Percentiles rank a stretch among this genome's conserved stretches.
These are phyloP conservation scores for Eupithecia insigniata DNA, from an alignment of 2,888 invertebrate genomes.

Conservation along the genomic window DNA sequence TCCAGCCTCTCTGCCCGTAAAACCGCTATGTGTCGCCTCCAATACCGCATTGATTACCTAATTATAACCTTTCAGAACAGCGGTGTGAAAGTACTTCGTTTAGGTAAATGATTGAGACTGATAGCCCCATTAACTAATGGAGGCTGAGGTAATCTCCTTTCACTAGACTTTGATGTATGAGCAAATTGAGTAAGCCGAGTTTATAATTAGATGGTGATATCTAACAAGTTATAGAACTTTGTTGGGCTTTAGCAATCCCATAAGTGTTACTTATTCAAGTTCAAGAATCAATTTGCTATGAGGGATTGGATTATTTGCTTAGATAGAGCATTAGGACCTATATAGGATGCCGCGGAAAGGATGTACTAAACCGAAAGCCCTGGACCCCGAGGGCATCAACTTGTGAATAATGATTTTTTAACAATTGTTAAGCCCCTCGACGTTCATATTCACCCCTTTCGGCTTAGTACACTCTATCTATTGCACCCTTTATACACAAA, in stretches of 20 bases:
- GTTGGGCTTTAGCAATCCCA: neutral
- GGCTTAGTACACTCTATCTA: too few species aligned
- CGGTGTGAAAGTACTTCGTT: slow-evolving; percentile 18
- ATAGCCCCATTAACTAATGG: slow-evolving; percentile 25
- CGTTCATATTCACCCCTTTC: too few species aligned
- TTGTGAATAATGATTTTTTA: too few species aligned
- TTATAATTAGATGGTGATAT: slow-evolving; percentile 5
- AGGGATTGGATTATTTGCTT: neutral
- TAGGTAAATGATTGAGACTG: slow-evolving; percentile 26
- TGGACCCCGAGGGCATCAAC: too few species aligned
- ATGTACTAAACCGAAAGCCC: too few species aligned
- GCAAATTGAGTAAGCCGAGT: neutral
- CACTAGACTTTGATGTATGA: slow-evolving; percentile 9
- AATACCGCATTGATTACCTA: slow-evolving; percentile 8
- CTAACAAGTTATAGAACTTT: neutral
- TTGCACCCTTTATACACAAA: too few species aligned
- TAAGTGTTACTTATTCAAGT: neutral
- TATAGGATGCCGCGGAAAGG: too few species aligned
- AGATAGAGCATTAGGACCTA: neutral
- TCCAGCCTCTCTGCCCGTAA: neutral
- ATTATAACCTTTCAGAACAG: slow-evolving; percentile 17
- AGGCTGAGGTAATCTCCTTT: slow-evolving; percentile 20
- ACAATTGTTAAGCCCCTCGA: too few species aligned
- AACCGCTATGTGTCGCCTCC: neutral
- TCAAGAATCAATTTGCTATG: neutral